phyloP scores from a whole-genome alignment of 2,888 invertebrate species.

The Bombylius major region DNA sequence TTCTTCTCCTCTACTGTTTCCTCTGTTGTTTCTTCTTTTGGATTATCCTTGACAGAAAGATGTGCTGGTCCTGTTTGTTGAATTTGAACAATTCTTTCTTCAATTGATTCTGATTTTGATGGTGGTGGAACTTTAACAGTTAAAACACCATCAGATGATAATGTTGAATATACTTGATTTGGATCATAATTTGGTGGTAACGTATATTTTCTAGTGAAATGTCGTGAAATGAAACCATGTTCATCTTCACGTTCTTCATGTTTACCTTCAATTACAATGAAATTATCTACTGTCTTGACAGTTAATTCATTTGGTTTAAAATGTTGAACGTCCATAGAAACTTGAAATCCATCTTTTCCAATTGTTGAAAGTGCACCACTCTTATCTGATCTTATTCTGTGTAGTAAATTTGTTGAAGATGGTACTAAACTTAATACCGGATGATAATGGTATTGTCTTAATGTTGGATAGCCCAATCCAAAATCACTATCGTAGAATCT shows the following conservation, averaged over 20 bases:
- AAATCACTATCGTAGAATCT: neutral
- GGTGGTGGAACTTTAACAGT: slow-evolving; percentile 56
- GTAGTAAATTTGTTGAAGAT: slow-evolving; percentile 24
- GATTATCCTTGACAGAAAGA: slow-evolving; percentile 9
- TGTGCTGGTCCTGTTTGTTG: slow-evolving; percentile 50
- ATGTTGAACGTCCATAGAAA: slow-evolving; percentile 55
- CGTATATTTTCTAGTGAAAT: slow-evolving; percentile 60
- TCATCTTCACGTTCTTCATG: slow-evolving; percentile 59
- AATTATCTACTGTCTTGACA: slow-evolving; percentile 53
- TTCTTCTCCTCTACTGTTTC: neutral
- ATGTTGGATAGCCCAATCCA: neutral
- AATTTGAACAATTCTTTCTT: slow-evolving; percentile 50
- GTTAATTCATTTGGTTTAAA: slow-evolving; percentile 56
- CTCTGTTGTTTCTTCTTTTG: neutral
- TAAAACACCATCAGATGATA: slow-evolving; percentile 71
- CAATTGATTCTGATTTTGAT: slow-evolving; percentile 12
- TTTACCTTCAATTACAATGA: slow-evolving; percentile 53
- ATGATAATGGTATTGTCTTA: neutral
- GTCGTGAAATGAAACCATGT: slow-evolving; percentile 64
- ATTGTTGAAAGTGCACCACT: slow-evolving; percentile 24
- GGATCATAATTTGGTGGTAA: slow-evolving; percentile 58
- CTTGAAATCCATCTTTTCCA: slow-evolving; percentile 57
- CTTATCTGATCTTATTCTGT: slow-evolving; percentile 16
- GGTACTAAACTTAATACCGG: slow-evolving; percentile 2
- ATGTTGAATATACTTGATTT: slow-evolving; percentile 55